Evolutionary conservation across 2,888 invertebrate genomes (phyloP).

Genomic region (Trichogramma dendrolimi): DNA sequence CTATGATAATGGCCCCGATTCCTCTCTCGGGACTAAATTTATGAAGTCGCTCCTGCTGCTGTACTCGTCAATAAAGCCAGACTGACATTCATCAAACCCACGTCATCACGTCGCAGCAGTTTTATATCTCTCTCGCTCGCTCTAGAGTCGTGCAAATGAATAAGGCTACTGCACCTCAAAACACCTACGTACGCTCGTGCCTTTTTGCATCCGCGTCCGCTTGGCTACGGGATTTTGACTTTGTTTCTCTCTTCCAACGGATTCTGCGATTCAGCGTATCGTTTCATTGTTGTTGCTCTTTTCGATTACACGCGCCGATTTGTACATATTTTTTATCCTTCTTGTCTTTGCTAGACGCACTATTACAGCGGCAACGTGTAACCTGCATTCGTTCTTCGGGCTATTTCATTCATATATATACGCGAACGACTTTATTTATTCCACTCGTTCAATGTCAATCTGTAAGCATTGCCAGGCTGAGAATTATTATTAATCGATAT

Average conservation of each 20-base stretch:
- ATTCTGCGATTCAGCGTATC: neutral
- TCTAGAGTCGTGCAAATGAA: neutral
- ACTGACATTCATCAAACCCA: slow-evolving; percentile 27
- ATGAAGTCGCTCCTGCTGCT: slow-evolving; percentile 17
- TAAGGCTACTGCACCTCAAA: neutral
- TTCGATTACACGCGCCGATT: neutral
- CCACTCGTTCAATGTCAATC: too few species aligned
- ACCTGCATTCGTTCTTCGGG: too few species aligned
- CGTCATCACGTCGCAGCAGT: slow-evolving; percentile 16
- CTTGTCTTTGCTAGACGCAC: too few species aligned
- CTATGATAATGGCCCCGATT: slow-evolving; percentile 23
- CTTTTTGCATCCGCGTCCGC: neutral
- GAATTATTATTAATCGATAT: too few species aligned
- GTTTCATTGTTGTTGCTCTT: neutral
- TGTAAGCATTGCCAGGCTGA: too few species aligned
- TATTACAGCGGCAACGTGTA: too few species aligned
- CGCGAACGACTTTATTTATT: too few species aligned
- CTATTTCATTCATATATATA: too few species aligned
- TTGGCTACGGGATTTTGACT: neutral
- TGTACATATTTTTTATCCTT: too few species aligned
- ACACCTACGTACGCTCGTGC: neutral
- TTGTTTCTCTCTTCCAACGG: neutral
- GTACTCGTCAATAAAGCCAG: slow-evolving; percentile 16
- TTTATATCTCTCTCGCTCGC: neutral
- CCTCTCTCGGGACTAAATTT: slow-evolving; percentile 11